A percentile compares a stretch with the other conserved stretches of the same genome.
These are phyloP conservation scores for Myotis brandtii DNA, from an alignment of 2,113 vertebrate species.

Conservation along the genomic window DNA sequence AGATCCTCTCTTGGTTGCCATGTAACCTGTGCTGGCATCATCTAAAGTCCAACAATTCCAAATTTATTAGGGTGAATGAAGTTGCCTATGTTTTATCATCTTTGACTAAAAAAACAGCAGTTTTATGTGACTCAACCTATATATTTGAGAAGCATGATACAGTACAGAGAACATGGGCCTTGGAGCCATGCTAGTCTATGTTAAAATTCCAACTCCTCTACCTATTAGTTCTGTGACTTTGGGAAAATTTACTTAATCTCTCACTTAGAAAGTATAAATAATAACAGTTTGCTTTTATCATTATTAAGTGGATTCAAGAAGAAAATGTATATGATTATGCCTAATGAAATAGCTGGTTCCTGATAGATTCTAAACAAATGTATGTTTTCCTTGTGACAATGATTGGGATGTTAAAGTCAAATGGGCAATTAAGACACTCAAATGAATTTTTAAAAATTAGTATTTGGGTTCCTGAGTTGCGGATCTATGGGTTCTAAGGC, in stretches of 20 bases:
- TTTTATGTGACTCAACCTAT: background rate
- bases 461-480: background rate
- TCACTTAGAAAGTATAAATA: background rate
- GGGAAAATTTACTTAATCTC: background rate
- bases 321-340: background rate
- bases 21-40: background rate
- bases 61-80: background rate
- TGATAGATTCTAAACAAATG: background rate
- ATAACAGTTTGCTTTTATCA: background rate
- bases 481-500: background rate
- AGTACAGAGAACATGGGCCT: background rate
- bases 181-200: background rate
- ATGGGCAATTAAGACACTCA: background rate
- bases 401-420: background rate
- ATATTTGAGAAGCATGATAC: background rate
- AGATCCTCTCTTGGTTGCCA: background rate
- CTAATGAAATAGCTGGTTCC: background rate
- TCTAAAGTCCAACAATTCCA: background rate
- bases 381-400: background rate
- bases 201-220: background rate
- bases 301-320: background rate
- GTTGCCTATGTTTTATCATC: background rate
- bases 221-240: background rate
- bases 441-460: background rate
- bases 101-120: background rate